phyloP scores from a whole-genome alignment of 1,140 invertebrate genomes.

The Penaeus chinensis region DNA sequence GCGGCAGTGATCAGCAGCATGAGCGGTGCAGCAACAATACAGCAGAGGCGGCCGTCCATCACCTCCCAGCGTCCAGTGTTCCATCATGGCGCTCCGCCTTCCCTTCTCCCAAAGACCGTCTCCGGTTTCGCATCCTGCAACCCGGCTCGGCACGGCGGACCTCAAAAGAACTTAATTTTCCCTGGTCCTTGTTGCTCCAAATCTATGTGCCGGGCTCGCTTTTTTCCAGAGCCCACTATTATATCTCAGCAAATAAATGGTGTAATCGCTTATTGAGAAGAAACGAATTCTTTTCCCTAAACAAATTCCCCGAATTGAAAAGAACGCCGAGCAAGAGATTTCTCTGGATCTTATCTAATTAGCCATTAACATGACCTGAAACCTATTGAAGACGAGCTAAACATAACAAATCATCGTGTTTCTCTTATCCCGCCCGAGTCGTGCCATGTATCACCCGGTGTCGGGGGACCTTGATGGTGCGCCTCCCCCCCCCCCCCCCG shows the following conservation, averaged over 20 bases:
- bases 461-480: conserved; percentile 22
- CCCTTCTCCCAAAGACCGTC: conserved; percentile 41
- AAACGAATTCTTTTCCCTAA: conserved; percentile 19
- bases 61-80: conserved; percentile 41
- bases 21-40: conserved; percentile 15
- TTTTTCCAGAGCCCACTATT: conserved; percentile 35
- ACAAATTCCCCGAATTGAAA: conserved; percentile 33
- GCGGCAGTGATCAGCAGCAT: conserved; percentile 23
- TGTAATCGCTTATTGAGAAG: conserved; percentile 51
- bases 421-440: conserved; percentile 28
- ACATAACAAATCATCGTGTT: conserved; percentile 44
- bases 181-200: conserved; percentile 50
- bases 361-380: conserved; percentile 21
- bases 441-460: conserved; percentile 46
- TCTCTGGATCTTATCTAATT: conserved; percentile 34
- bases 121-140: conserved; percentile 37
- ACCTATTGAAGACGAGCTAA: conserved; percentile 41
- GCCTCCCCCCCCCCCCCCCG: neutral
- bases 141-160: conserved; percentile 2
- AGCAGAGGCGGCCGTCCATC: conserved; percentile 39
- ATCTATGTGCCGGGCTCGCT: conserved; percentile 38
- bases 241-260: conserved; percentile 40
- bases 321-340: neutral
- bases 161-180: conserved; percentile 58
- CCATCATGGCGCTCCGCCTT: conserved; percentile 47